Conservation (phyloP, 2,888 invertebrate genomes). For the Noctuana brunneofusca region DNA sequence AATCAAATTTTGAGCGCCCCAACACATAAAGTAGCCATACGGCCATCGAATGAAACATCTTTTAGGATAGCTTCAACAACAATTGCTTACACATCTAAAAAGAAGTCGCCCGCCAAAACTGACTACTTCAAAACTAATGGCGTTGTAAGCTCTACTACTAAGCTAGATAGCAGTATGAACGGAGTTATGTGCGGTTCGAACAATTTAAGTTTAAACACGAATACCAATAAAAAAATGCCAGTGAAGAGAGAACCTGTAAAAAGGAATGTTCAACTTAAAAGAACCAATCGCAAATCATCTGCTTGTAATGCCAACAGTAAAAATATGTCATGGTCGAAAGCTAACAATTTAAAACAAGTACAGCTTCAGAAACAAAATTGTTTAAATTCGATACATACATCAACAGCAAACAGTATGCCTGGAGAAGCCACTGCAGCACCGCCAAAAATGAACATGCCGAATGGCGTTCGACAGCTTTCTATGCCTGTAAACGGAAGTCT, state of each 20-base stretch:
- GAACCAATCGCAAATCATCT: constrained; percentile 74
- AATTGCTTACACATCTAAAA: constrained; percentile 57
- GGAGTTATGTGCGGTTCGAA: constrained; percentile 77
- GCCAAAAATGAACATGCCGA: constrained; percentile 71
- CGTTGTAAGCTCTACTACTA: constrained; percentile 73
- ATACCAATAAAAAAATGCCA: constrained; percentile 54
- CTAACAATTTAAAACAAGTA: constrained; percentile 74
- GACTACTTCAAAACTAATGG: constrained; percentile 62
- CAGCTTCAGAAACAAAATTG: constrained; percentile 74
- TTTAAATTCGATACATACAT: constrained; percentile 53
- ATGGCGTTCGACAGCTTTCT: constrained; percentile 69
- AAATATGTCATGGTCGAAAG: constrained; percentile 77
- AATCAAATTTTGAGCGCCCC: constrained; percentile 48
- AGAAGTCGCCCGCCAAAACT: constrained; percentile 50
- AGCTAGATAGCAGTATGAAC: constrained; percentile 75
- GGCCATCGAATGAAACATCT: constrained; percentile 55
- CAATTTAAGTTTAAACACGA: constrained; percentile 63
- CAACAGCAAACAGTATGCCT: constrained; percentile 50
- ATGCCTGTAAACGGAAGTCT: constrained; percentile 69
- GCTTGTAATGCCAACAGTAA: constrained; percentile 77
- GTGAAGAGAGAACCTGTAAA: constrained; percentile 62
- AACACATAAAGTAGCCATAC: constrained; percentile 61
- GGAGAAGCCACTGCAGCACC: constrained; percentile 66
- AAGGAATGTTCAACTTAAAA: constrained; percentile 58
- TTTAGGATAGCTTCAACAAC: constrained; percentile 58